These are phyloP conservation scores for Lasioglossum villosulum DNA, from an alignment of 2,888 invertebrate genomes.

Conservation along the genomic window DNA sequence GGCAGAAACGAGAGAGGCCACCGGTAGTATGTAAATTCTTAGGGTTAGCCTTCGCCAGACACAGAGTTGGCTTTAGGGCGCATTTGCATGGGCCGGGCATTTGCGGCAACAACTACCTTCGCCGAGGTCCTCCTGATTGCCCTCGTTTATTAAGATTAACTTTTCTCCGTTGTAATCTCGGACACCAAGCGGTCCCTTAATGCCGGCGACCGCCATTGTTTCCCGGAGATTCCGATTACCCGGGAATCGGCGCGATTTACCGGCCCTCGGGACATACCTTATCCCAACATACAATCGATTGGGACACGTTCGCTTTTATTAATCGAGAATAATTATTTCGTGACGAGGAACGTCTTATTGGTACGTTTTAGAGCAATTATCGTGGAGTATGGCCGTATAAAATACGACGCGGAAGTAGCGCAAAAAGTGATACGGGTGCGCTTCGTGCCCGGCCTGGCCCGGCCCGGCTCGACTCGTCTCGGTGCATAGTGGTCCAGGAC, in stretches of 20 bases:
- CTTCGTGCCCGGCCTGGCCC: constrained; percentile 12
- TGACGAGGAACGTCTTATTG: constrained; percentile 45
- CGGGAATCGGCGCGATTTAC: constrained; percentile 28
- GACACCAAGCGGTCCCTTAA: constrained; percentile 43
- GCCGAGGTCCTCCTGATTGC: constrained; percentile 77
- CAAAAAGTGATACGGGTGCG: constrained; percentile 59
- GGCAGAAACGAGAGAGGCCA: constrained; percentile 50
- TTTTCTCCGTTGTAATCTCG: constrained; percentile 81
- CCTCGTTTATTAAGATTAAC: constrained; percentile 85
- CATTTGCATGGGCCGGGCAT: constrained; percentile 84
- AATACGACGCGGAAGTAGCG: constrained; percentile 58
- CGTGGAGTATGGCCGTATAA: constrained; percentile 56
- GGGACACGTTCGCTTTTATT: constrained; percentile 32
- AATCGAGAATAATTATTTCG: constrained; percentile 61
- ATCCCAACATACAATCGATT: constrained; percentile 31
- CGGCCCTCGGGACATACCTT: not conserved
- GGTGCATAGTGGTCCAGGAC: not conserved
- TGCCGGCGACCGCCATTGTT: constrained; percentile 42
- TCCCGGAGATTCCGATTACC: constrained; percentile 45
- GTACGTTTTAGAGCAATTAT: constrained; percentile 46
- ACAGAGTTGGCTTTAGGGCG: constrained; percentile 66
- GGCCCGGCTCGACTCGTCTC: too few species aligned
- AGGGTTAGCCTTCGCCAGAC: constrained; percentile 67
- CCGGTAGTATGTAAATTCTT: constrained; percentile 83
- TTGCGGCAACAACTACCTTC: constrained; percentile 77